Evolutionary conservation across 2,797 vertebrate species (phyloP).

Genomic region (Esox lucius): DNA sequence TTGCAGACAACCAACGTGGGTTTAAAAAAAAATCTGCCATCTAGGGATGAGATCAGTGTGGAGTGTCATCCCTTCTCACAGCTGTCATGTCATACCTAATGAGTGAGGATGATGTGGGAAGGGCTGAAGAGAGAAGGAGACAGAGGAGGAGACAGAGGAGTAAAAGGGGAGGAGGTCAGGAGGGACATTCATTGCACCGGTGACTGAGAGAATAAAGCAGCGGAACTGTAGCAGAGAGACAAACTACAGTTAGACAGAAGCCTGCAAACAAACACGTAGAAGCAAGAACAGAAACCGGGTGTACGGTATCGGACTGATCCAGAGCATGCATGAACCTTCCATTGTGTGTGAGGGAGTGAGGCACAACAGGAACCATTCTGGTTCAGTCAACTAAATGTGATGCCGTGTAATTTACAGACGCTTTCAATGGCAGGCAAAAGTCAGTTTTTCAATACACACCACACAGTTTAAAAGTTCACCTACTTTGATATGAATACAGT

Average conservation of each 20-base stretch:
- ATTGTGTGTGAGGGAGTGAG: too few relatives aligned
- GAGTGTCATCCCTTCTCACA: slow-evolving; percentile 19
- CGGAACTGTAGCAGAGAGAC: background rate
- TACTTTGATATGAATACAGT: too few relatives aligned
- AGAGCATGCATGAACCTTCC: background rate
- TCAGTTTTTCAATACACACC: too few relatives aligned
- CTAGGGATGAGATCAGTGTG: slow-evolving; percentile 9
- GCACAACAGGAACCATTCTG: too few relatives aligned
- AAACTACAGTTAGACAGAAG: background rate
- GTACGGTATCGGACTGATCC: background rate
- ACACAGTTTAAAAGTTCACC: too few relatives aligned
- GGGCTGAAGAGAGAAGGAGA: slow-evolving; percentile 5
- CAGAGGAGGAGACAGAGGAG: background rate
- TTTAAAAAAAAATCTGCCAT: background rate
- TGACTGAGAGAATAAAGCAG: background rate
- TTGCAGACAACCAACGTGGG: too few relatives aligned
- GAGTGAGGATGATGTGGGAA: background rate
- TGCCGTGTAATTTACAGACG: too few relatives aligned
- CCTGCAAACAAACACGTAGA: background rate
- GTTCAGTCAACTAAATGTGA: too few relatives aligned
- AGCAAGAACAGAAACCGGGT: background rate
- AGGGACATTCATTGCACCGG: background rate
- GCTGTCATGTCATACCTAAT: slow-evolving; percentile 26
- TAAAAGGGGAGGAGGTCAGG: background rate
- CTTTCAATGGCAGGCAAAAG: too few relatives aligned